These are phyloP conservation scores for Aphelocoma coerulescens DNA, from an alignment of 2,113 vertebrate genomes.

Conservation along the genomic window DNA sequence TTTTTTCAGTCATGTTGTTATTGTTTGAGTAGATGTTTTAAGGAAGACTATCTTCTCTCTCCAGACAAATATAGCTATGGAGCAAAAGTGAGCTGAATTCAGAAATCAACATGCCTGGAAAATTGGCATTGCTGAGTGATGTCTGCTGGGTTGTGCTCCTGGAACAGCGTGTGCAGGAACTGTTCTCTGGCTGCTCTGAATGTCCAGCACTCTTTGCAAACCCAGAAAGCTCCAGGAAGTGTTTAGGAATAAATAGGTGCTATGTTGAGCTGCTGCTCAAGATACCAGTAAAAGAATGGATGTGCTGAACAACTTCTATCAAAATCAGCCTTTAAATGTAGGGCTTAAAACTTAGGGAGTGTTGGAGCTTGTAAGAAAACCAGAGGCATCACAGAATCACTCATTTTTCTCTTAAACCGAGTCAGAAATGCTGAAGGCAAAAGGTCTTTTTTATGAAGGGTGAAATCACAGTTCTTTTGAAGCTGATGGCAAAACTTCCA, in stretches of 20 bases:
- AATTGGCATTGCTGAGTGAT: neutral
- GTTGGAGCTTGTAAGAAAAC: neutral
- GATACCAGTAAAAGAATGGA: neutral
- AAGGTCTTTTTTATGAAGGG: neutral
- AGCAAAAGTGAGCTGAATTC: neutral
- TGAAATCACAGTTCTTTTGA: neutral
- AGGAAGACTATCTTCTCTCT: neutral
- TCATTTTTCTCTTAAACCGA: neutral
- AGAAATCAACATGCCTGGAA: neutral
- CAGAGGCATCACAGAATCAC: neutral
- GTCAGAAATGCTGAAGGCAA: neutral
- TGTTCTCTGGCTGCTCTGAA: conserved; percentile 5
- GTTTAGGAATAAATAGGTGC: neutral
- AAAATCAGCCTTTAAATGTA: neutral
- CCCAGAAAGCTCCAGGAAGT: neutral
- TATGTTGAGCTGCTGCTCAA: neutral
- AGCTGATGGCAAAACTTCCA: neutral
- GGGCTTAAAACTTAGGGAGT: neutral
- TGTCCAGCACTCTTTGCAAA: neutral
- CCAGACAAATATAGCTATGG: neutral
- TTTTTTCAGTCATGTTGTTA: neutral
- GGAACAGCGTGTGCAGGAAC: neutral
- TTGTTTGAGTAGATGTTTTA: neutral
- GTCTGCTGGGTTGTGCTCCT: neutral
- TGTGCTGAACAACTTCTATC: neutral